Evolutionary conservation across 2,797 vertebrate genomes (phyloP).

Genomic region (Hapalemur alaotrensis): DNA sequence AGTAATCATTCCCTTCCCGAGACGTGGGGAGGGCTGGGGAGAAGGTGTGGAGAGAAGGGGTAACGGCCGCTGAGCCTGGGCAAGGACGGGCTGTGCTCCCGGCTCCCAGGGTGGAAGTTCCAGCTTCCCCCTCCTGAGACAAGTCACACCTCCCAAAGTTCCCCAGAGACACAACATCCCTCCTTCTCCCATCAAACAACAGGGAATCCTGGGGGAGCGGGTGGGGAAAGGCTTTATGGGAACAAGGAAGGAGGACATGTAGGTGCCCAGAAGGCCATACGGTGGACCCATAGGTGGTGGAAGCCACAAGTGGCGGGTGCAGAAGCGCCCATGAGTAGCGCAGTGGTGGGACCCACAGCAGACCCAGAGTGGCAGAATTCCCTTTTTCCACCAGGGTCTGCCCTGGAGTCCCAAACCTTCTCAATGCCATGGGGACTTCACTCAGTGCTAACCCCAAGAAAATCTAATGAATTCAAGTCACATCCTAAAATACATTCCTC

Average conservation of each 20-base stretch:
- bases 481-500: neutral
- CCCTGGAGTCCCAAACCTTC: neutral
- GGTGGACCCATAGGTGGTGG: neutral
- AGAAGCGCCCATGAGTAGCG: neutral
- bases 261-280: neutral
- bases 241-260: neutral
- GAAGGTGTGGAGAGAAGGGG: neutral
- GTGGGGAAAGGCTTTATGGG: neutral
- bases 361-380: neutral
- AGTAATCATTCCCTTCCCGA: conserved; percentile 42
- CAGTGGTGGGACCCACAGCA: neutral
- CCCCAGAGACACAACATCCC: neutral
- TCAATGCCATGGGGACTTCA: neutral
- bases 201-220: neutral
- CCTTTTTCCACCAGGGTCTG: neutral
- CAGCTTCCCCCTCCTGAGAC: neutral
- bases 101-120: neutral
- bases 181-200: neutral
- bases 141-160: neutral
- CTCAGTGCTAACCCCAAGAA: neutral
- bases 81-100: neutral
- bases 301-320: neutral
- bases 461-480: neutral
- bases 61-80: neutral
- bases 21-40: conserved; percentile 21